These are phyloP conservation scores for Agrochola lychnidis DNA, from an alignment of 2,888 invertebrate species.

Conservation along the genomic window DNA sequence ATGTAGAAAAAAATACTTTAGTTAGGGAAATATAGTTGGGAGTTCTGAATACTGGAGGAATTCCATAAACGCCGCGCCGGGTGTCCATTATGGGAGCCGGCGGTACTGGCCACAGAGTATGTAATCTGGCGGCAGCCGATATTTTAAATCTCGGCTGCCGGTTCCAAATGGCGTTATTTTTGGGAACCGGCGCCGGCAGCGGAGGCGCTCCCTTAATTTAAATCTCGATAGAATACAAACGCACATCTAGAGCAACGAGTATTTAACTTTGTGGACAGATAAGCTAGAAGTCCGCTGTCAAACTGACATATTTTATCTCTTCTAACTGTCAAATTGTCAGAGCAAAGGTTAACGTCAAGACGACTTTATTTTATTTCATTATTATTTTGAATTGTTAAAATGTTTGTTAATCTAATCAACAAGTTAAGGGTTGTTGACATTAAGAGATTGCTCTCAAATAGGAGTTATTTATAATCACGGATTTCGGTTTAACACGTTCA, in stretches of 20 bases:
- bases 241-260: conserved; percentile 10
- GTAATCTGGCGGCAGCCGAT: no score
- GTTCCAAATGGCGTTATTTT: no score
- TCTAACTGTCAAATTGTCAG: conserved; percentile 14
- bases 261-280: conserved; percentile 32
- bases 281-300: conserved; percentile 26
- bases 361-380: conserved; percentile 27
- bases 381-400: conserved; percentile 28
- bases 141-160: no score
- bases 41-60: no score
- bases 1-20: no score
- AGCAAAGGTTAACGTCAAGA: not conserved
- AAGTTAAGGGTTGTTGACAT: conserved; percentile 14
- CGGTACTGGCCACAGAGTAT: no score
- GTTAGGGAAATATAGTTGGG: no score
- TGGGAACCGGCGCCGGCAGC: no score
- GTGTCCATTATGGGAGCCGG: no score
- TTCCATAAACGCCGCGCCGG: no score
- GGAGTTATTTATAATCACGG: not conserved
- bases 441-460: conserved; percentile 1
- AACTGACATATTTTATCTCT: conserved; percentile 1
- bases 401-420: conserved; percentile 38
- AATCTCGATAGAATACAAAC: conserved; percentile 34
- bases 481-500: no score
- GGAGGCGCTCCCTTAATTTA: conserved; percentile 8